A percentile compares a stretch with the other conserved stretches of the same genome.
These are phyloP conservation scores for Drosophila grimshawi DNA, from an alignment of 1,140 invertebrate species.

Conservation along the genomic window DNA sequence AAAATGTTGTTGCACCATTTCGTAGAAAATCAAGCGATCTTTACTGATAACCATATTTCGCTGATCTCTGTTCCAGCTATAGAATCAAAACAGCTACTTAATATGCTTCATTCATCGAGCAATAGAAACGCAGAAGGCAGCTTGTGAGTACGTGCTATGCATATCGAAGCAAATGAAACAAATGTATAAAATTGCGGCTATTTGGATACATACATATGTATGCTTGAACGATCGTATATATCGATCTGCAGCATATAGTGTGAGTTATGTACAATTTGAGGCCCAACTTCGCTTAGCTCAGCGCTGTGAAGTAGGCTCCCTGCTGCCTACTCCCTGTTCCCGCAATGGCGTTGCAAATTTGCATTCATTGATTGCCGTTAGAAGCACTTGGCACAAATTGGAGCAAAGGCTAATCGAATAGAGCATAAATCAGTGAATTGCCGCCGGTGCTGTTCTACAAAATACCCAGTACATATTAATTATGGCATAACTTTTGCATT, in stretches of 20 bases:
- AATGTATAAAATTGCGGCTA: slow-evolving; percentile 15
- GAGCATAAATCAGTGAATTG: not conserved
- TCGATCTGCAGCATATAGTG: slow-evolving; percentile 1
- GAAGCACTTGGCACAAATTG: slow-evolving; percentile 34
- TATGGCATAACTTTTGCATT: not conserved
- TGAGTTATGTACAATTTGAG: not conserved
- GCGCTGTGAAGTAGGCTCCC: not conserved
- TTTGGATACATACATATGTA: slow-evolving; percentile 21
- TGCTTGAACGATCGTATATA: slow-evolving; percentile 8
- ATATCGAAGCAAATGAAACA: slow-evolving; percentile 10
- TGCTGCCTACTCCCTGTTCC: not conserved
- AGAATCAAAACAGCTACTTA: slow-evolving; percentile 18
- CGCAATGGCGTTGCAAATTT: slow-evolving; percentile 13
- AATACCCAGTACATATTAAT: not conserved
- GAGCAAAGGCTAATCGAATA: slow-evolving; percentile 13
- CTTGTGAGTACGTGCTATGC: slow-evolving; percentile 11
- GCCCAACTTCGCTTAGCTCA: not conserved
- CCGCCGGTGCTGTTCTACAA: not conserved
- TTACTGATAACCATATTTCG: not conserved
- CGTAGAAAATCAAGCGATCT: not conserved
- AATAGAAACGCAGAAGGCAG: slow-evolving; percentile 19
- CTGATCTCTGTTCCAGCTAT: not conserved
- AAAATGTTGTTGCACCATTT: not conserved
- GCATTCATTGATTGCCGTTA: slow-evolving; percentile 50
- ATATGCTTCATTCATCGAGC: slow-evolving; percentile 35